A percentile compares a stretch with the other conserved stretches of the same genome.
Evolutionary conservation across 2,888 invertebrate species (phyloP).

Genomic region (Dinocampus coccinellae): DNA sequence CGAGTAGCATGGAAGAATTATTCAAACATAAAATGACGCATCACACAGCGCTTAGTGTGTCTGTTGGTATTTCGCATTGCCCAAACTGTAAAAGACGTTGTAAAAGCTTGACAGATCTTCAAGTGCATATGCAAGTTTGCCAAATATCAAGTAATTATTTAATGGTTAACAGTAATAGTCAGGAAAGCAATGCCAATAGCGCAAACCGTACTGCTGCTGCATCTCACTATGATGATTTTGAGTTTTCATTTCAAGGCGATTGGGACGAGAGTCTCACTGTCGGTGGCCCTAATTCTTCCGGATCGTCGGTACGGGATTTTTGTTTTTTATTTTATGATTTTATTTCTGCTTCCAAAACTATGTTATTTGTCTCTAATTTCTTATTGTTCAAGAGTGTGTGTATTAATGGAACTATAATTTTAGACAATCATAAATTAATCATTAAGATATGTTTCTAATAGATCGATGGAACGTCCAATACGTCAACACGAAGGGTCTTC

Average conservation of each 20-base stretch:
- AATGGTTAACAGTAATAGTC: conserved; percentile 53
- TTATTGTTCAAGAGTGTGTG: not conserved
- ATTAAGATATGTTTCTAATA: conserved; percentile 52
- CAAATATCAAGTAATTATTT: conserved; percentile 50
- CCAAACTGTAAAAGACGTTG: conserved; percentile 89
- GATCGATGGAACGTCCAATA: conserved; percentile 61
- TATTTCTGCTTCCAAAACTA: conserved; percentile 30
- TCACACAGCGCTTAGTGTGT: conserved; percentile 65
- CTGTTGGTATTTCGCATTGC: conserved; percentile 81
- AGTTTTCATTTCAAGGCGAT: conserved; percentile 62
- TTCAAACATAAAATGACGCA: conserved; percentile 64
- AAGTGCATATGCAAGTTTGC: conserved; percentile 82
- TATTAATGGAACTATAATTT: not conserved
- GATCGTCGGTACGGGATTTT: conserved; percentile 60
- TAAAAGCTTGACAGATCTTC: conserved; percentile 85
- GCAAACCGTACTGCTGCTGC: conserved; percentile 55
- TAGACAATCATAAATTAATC: not conserved
- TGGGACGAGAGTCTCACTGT: conserved; percentile 57
- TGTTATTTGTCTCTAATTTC: conserved; percentile 25
- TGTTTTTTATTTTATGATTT: conserved; percentile 43
- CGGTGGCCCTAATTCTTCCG: conserved; percentile 60
- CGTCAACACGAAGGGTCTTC: conserved; percentile 77
- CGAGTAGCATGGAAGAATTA: conserved; percentile 60
- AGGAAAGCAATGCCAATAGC: conserved; percentile 49
- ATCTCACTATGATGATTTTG: conserved; percentile 60